phyloP scores from a whole-genome alignment of 2,113 vertebrate species.

The human region DNA sequence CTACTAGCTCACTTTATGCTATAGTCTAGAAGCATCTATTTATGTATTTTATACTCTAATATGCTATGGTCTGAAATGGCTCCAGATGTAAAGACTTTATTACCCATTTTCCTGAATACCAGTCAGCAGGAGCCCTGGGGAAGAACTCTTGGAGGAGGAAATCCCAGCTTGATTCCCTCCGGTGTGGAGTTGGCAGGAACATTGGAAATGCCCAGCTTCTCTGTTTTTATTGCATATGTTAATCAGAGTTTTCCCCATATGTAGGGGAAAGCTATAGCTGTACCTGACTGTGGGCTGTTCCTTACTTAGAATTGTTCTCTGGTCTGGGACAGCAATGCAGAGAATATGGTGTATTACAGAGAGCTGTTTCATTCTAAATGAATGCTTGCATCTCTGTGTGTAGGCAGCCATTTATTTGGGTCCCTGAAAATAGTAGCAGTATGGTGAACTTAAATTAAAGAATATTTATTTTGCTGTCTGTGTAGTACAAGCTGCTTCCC shows the following conservation, averaged over 20 bases:
- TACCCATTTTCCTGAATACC: not conserved
- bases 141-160: not conserved
- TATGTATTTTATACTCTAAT: not conserved
- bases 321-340: not conserved
- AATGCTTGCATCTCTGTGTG: not conserved
- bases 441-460: conserved; percentile 56
- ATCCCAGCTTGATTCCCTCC: not conserved
- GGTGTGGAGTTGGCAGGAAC: not conserved
- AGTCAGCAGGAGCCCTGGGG: not conserved
- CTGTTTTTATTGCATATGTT: not conserved
- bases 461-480: conserved; percentile 43
- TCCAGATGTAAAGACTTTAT: not conserved
- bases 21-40: not conserved
- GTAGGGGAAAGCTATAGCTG: not conserved
- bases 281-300: not conserved
- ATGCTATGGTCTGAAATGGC: not conserved
- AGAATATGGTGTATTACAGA: not conserved
- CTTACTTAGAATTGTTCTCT: not conserved
- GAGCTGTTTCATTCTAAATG: not conserved
- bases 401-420: conserved; percentile 59
- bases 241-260: not conserved
- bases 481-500: conserved; percentile 47
- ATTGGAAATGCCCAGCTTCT: not conserved
- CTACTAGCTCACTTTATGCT: not conserved
- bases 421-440: conserved; percentile 59